A percentile compares a stretch with the other conserved stretches of the same genome.
These are phyloP conservation scores for Isurus oxyrinchus DNA, from an alignment of 2,113 vertebrate species.

Conservation along the genomic window DNA sequence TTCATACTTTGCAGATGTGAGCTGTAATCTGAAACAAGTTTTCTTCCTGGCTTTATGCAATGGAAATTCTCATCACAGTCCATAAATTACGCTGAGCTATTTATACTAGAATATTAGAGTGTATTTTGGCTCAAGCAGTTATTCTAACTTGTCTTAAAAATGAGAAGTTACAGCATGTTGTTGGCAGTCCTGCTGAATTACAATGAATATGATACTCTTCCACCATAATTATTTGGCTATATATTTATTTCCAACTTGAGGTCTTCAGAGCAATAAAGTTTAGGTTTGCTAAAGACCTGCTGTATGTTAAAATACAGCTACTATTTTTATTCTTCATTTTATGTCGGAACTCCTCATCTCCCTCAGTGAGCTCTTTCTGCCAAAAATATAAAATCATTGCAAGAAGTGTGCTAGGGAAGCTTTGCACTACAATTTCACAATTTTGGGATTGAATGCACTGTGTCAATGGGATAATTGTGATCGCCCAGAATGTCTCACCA, in stretches of 20 bases:
- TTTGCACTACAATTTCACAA: not conserved
- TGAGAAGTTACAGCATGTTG: constrained; percentile 16
- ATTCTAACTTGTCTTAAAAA: constrained; percentile 6
- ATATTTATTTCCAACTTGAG: not conserved
- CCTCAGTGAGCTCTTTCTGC: not conserved
- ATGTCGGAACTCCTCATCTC: not conserved
- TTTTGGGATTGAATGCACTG: not conserved
- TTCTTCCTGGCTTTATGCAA: constrained; percentile 24
- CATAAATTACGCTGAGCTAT: constrained; percentile 9
- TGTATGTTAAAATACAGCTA: not conserved
- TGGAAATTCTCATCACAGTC: constrained; percentile 30
- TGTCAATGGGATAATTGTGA: not conserved
- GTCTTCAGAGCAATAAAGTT: not conserved
- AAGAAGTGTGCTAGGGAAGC: not conserved
- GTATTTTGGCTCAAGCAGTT: not conserved
- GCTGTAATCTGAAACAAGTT: constrained; percentile 11
- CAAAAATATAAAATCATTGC: not conserved
- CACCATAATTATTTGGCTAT: not conserved
- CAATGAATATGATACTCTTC: not conserved
- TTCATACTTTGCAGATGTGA: constrained; percentile 4
- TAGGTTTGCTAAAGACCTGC: not conserved
- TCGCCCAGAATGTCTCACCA: not conserved
- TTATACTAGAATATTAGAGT: constrained; percentile 22
- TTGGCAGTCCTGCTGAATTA: constrained; percentile 8
- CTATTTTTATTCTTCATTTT: not conserved